These are phyloP conservation scores for Drepanosiphum platanoidis DNA, from an alignment of 2,888 invertebrate genomes.

Conservation along the genomic window DNA sequence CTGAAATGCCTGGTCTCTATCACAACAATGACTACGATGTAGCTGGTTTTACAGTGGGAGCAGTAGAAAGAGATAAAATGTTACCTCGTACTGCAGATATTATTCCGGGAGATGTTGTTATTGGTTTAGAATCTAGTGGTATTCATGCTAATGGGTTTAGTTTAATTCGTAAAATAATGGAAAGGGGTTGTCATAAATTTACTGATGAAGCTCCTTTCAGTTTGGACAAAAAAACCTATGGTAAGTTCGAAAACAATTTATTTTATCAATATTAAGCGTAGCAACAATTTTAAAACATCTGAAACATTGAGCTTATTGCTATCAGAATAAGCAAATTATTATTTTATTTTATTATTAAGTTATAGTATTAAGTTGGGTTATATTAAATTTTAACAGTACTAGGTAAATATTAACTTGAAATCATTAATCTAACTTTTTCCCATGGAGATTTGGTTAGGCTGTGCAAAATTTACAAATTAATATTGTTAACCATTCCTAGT, in stretches of 20 bases:
- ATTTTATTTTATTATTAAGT: neutral
- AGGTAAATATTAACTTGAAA: neutral
- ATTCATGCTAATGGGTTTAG: constrained; percentile 96
- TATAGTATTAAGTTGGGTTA: neutral
- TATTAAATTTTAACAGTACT: neutral
- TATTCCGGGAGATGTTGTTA: constrained; percentile 79
- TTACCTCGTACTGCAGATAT: constrained; percentile 78
- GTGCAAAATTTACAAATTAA: neutral
- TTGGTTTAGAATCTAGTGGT: constrained; percentile 89
- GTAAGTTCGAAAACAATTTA: constrained; percentile 67
- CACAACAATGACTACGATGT: constrained; percentile 88
- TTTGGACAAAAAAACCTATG: constrained; percentile 71
- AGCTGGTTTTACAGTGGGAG: constrained; percentile 95
- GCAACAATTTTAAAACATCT: neutral
- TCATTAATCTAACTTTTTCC: neutral
- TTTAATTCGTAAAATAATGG: constrained; percentile 82
- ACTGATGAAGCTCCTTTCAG: constrained; percentile 79
- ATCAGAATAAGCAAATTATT: neutral
- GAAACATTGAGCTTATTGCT: neutral
- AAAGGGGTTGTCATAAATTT: constrained; percentile 74
- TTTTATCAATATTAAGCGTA: constrained; percentile 51
- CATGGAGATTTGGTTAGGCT: neutral
- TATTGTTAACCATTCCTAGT: neutral
- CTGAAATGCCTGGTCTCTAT: constrained; percentile 97
- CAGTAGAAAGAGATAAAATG: constrained; percentile 81